Evolutionary conservation across 64 coral and sea anemone genomes (phyloP).

Genomic region (Porites australiensis): DNA sequence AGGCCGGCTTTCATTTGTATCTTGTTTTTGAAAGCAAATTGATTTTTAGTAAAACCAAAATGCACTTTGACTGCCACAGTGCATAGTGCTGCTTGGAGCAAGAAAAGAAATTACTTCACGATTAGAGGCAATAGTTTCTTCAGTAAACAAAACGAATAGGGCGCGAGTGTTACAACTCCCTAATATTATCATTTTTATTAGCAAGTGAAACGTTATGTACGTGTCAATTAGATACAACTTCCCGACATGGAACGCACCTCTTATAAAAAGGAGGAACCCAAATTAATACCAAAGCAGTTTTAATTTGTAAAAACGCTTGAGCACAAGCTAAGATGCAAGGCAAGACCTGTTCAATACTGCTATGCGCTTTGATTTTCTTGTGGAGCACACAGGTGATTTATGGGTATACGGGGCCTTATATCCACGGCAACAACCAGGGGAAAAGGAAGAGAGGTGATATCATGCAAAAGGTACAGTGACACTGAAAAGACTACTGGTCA

Average conservation of each 20-base stretch:
- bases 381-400: not conserved
- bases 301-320: no score
- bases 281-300: not conserved
- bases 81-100: not conserved
- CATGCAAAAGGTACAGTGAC: not conserved
- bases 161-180: not conserved
- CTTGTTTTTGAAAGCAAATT: no score
- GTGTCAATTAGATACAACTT: slow-evolving; percentile 18
- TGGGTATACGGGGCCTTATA: not conserved
- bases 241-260: not conserved
- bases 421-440: no score
- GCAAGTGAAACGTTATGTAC: not conserved
- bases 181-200: not conserved
- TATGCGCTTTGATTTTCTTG: slow-evolving; percentile 4
- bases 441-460: not conserved
- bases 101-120: not conserved
- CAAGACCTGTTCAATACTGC: not conserved
- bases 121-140: not conserved
- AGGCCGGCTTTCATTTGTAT: no score
- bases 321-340: not conserved
- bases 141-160: not conserved
- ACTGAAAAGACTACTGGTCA: no score
- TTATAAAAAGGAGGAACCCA: not conserved
- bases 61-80: not conserved
- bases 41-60: not conserved